Conservation (phyloP, 2,113 vertebrate genomes). For the Ptilorrhoa leucosticta region DNA sequence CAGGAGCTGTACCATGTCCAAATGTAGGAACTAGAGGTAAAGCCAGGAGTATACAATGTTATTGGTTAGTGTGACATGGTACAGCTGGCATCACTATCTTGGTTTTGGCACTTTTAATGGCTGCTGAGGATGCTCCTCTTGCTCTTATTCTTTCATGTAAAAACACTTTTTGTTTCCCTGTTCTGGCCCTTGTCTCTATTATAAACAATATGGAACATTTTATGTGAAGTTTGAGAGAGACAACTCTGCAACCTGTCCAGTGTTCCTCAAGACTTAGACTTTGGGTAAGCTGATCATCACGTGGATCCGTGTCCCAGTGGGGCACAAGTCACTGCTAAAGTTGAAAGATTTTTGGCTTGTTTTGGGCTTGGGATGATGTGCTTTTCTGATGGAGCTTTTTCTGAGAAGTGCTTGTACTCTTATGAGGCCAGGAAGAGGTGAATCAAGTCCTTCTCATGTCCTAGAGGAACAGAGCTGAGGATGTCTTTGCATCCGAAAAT, state of each 20-base stretch:
- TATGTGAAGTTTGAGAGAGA: background rate
- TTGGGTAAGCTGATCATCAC: background rate
- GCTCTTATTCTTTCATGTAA: background rate
- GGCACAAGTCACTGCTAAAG: background rate
- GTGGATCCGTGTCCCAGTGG: background rate
- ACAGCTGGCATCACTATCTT: background rate
- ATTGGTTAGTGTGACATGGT: background rate
- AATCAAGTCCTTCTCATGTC: background rate
- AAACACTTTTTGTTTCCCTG: background rate
- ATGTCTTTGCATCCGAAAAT: background rate
- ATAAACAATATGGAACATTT: background rate
- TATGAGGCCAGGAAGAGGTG: background rate
- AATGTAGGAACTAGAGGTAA: background rate
- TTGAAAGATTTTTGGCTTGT: background rate
- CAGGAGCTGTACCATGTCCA: background rate
- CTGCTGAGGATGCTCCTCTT: background rate
- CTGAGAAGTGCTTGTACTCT: background rate
- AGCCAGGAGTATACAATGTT: background rate
- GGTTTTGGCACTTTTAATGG: background rate
- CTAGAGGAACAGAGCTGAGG: background rate
- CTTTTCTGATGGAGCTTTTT: background rate
- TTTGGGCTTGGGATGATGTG: background rate
- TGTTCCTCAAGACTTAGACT: background rate
- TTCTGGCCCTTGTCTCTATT: background rate
- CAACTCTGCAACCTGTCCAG: background rate